phyloP scores from a whole-genome alignment of 2,888 invertebrate species.

The Macaria notata region DNA sequence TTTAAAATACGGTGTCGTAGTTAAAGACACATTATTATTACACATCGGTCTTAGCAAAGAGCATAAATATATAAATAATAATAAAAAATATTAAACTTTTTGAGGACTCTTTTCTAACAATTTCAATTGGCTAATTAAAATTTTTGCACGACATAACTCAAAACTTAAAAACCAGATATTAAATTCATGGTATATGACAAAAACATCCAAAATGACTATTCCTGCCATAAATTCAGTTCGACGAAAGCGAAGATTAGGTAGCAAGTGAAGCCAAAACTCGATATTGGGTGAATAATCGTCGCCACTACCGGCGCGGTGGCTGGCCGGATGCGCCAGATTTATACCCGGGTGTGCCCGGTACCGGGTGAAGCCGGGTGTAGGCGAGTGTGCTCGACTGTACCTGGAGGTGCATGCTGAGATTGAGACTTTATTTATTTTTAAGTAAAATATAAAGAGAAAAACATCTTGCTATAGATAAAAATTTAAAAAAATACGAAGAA shows the following conservation, averaged over 20 bases:
- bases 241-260: constrained; percentile 77
- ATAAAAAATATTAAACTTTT: no score
- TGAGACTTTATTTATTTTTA: no score
- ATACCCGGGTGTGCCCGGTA: constrained; percentile 57
- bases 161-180: constrained; percentile 8
- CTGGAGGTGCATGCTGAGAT: neutral
- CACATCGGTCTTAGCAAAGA: no score
- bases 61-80: no score
- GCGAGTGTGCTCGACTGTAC: constrained; percentile 38
- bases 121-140: no score
- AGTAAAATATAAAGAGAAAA: no score
- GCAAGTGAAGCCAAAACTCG: constrained; percentile 81
- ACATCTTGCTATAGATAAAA: no score
- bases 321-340: constrained; percentile 79
- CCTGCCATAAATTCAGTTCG: constrained; percentile 63
- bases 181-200: constrained; percentile 22
- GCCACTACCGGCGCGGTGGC: constrained; percentile 78
- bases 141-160: neutral
- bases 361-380: no score
- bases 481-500: no score
- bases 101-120: no score
- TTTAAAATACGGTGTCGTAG: no score
- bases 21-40: no score
- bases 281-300: constrained; percentile 82
- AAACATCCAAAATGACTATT: constrained; percentile 33